Base-by-base conservation (phyloP, 37 sponge, comb jelly and placozoan species). In the Theonella swinhoei region DNA sequence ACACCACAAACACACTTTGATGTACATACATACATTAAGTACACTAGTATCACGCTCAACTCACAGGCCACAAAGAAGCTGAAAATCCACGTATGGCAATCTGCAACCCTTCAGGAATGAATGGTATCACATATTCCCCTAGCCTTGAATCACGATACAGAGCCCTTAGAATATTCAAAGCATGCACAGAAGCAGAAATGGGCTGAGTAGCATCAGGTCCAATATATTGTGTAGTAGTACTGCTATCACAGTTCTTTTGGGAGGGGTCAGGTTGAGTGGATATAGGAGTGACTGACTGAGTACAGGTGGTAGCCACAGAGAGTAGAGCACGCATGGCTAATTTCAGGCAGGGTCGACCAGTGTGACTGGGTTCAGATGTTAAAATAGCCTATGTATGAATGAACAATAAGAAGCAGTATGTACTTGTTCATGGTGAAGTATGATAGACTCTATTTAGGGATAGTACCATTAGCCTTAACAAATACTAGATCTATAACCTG, bases 101-200 rank as follows among this genome's bases (percentile, higher is more conserved):
- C 68, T 76, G 70, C 39, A 91, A 42, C 19, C 77, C 89, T 7
- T 82, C 80, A 1, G 91, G 74, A n/a, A 96, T 76, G 61, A 85
- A 96, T 8, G 89, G 92, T 0, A 86, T n/a, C 7, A 96, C 62
- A 26, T 42, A 60, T 34, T 93, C 92, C 32, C 89, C 89, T 20
- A 96, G 82, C 40, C 72, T 82, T 29, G 92, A 54, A 14, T 96
- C 97, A 34, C 92, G 62, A 30, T 86, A 91, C 25, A 96, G 82
- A 23, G 94, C 87, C 54, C 97, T 73, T 26, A 94, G 71, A 32
- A 93, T 94, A 68, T 96, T 96, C 32, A 96, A 73, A 33, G 92
- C 89, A 79, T 96, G 97, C 2, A 96, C 92, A 81, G 83, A 76
- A 40, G 86, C 81, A 26, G 93, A 85, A 34, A 77, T 64, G 1